Base-by-base conservation (phyloP, 2,113 vertebrate genomes). In the Laticauda colubrina region DNA sequence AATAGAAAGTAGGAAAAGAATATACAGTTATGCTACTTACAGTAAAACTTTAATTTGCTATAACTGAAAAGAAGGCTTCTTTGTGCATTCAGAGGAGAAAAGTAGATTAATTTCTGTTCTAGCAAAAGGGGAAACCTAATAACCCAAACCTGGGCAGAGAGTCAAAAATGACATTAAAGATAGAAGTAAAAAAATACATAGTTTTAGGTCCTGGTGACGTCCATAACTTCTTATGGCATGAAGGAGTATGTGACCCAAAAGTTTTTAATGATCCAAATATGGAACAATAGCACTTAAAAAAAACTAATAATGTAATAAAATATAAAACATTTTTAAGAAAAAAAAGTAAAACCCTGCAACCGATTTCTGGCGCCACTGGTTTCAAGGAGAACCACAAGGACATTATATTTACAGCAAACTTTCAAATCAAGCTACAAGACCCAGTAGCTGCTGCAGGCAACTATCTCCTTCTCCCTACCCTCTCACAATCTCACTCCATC, bases 361-460 rank as follows among this genome's bases (percentile, higher is more conserved):
- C 61, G 48, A 96, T 64, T 97, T 95, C 95, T 96, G 94, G 94
- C 85, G 89, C 93, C 96, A 93, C 93, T 96, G 95, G 95, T 94
- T 96, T 95, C 94, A 93, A 91, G 96, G 93, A 89, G 96, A 97
- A 97, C 96, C 96, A 96, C 97, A 97, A 95, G 89, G 81, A 94
- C 21, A 96, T 91, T 88, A 26, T 95, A 96, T 96, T 96, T 96
- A 96, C 94, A 96, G 90, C 93, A 97, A 95, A 54, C 54, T 96
- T 95, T 96, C 94, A 95, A 96, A 91, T n/a, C 56, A 61, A 0
- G 0, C 3, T 94, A 24, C 64, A 85, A 92, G 89, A 94, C 87
- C 94, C 96, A 95, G 95, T 64, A 95, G 92, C 21, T 88, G 85
- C 89, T 95, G 93, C 94, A 94, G 94, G 94, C 94, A 92, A 95